Conservation (phyloP, 2,113 vertebrate genomes). For the Irena cyanogastra region DNA sequence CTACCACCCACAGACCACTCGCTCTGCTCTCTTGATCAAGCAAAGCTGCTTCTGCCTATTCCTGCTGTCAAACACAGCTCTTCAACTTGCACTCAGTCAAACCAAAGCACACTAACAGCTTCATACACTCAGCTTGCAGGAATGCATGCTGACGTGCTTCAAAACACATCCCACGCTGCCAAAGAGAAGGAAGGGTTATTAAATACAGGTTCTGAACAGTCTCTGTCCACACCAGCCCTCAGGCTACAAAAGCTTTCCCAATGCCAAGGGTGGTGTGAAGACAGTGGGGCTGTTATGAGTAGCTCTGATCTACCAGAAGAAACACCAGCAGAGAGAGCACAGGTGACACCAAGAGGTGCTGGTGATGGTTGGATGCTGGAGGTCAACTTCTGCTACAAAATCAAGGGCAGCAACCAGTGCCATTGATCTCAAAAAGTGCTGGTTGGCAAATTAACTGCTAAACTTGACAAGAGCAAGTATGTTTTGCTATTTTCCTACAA, state of each 20-base stretch:
- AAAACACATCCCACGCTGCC: rapidly evolving
- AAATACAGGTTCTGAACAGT: background rate
- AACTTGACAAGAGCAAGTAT: background rate
- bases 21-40: background rate
- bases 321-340: background rate
- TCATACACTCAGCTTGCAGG: background rate
- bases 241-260: background rate
- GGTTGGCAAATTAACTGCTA: background rate
- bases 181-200: background rate
- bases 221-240: background rate
- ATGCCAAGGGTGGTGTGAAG: rapidly evolving
- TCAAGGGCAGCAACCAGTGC: background rate
- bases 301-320: background rate
- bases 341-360: background rate
- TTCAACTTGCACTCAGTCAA: background rate
- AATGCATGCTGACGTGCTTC: background rate
- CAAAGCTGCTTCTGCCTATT: background rate
- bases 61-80: background rate
- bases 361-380: background rate
- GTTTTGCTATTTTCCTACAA: background rate
- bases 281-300: background rate
- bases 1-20: background rate
- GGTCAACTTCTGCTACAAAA: background rate
- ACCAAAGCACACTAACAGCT: background rate
- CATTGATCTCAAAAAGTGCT: background rate